These are phyloP conservation scores for Polyergus mexicanus DNA, from an alignment of 1,140 invertebrate species.

Conservation along the genomic window DNA sequence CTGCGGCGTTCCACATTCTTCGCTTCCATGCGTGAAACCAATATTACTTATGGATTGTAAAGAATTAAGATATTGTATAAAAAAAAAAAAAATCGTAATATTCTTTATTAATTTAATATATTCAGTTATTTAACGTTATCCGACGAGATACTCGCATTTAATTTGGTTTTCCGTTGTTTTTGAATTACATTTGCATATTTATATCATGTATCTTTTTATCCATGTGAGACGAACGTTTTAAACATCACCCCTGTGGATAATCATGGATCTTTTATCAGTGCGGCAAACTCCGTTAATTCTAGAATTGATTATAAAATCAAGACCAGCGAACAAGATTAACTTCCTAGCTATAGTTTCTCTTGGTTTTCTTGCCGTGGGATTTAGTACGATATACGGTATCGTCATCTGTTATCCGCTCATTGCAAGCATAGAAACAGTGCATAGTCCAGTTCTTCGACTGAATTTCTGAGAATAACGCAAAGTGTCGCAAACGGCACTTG, in stretches of 20 bases:
- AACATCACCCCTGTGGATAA: background rate
- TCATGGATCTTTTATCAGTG: constrained; percentile 4
- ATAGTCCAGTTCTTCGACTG: constrained; percentile 27
- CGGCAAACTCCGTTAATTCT: constrained; percentile 37
- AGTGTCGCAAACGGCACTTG: constrained; percentile 14
- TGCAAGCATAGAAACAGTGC: constrained; percentile 16
- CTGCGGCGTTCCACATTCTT: constrained; percentile 71
- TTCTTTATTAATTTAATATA: background rate
- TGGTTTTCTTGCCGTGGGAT: constrained; percentile 48
- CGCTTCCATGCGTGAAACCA: constrained; percentile 61
- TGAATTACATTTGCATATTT: constrained; percentile 11
- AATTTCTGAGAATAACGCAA: constrained; percentile 33
- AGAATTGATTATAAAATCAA: constrained; percentile 52
- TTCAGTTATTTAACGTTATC: background rate
- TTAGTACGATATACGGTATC: constrained; percentile 58
- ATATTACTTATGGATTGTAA: constrained; percentile 12
- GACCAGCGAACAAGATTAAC: constrained; percentile 25
- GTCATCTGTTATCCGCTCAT: constrained; percentile 42
- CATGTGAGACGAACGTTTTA: background rate
- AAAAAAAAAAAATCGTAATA: background rate
- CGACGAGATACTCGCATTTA: background rate
- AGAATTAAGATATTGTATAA: too few species aligned
- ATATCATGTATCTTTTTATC: background rate
- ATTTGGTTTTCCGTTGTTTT: constrained; percentile 6
- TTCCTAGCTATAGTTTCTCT: constrained; percentile 39